phyloP scores from a whole-genome alignment of 53 echinoderm and acorn worm species.

The Paelopatides confundens region DNA sequence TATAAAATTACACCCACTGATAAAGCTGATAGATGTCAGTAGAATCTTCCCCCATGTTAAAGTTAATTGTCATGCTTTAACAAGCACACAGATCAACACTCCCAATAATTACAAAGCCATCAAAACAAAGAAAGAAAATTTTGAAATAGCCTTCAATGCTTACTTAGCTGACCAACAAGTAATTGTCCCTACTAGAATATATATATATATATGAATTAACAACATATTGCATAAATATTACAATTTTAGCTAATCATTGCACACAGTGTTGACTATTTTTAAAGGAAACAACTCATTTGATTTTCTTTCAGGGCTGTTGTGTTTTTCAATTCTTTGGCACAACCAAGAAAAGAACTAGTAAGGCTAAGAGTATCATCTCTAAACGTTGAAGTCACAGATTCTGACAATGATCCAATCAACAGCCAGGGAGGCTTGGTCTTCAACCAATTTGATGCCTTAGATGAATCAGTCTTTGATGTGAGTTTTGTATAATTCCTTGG shows the following conservation, averaged over 20 bases:
- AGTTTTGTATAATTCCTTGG: neutral
- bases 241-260: neutral
- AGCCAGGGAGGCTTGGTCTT: conserved; percentile 87
- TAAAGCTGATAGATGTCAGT: too few relatives aligned
- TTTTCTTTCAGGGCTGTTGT: conserved; percentile 75
- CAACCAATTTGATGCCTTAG: conserved; percentile 62
- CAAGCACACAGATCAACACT: too few relatives aligned
- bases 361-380: conserved; percentile 80
- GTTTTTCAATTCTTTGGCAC: conserved; percentile 87
- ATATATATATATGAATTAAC: neutral
- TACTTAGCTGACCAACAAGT: too few relatives aligned
- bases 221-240: neutral
- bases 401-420: conserved; percentile 73
- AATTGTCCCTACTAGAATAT: too few relatives aligned
- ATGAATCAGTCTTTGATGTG: conserved; percentile 80
- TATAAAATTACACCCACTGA: too few relatives aligned
- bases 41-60: too few relatives aligned
- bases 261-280: neutral
- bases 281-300: neutral
- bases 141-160: too few relatives aligned
- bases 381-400: conserved; percentile 90
- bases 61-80: too few relatives aligned
- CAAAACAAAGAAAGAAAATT: too few relatives aligned
- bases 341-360: conserved; percentile 84
- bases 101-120: too few relatives aligned